phyloP scores from a whole-genome alignment of 2,888 invertebrate species.

The Nymphalis polychloros region DNA sequence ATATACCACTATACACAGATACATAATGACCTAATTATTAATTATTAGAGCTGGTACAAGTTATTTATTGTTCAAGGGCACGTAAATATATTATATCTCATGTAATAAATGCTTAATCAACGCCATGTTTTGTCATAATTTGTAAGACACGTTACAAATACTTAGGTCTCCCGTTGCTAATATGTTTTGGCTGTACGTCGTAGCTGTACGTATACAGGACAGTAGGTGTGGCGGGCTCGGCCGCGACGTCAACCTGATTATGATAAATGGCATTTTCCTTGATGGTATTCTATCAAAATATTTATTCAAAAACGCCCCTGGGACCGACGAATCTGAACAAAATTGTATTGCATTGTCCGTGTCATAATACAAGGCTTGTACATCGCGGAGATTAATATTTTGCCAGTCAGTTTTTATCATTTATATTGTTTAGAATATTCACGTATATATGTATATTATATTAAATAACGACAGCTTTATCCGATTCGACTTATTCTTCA shows the following conservation, averaged over 20 bases:
- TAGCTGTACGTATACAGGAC: constrained; percentile 51
- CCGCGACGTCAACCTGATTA: constrained; percentile 66
- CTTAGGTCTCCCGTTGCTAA: background rate
- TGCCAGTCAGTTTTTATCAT: constrained; percentile 25
- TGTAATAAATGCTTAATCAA: background rate
- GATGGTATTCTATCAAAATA: constrained; percentile 63
- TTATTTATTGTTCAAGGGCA: too few relatives aligned
- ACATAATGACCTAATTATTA: too few relatives aligned
- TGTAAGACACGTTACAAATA: background rate
- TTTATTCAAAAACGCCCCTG: constrained; percentile 60
- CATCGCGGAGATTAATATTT: constrained; percentile 31
- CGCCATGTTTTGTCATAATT: background rate
- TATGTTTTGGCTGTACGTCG: constrained; percentile 27
- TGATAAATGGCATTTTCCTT: constrained; percentile 69
- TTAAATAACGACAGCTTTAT: background rate
- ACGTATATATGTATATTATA: background rate
- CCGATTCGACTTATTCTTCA: background rate
- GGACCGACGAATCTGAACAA: constrained; percentile 51
- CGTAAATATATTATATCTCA: too few relatives aligned
- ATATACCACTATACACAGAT: too few relatives aligned
- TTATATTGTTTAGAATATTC: constrained; percentile 17
- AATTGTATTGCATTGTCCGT: constrained; percentile 63
- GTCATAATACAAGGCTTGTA: constrained; percentile 47
- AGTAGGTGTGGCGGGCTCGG: constrained; percentile 65
- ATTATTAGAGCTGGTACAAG: too few relatives aligned